phyloP scores from a whole-genome alignment of 2,113 vertebrate species.

The Chrysochloris asiatica region DNA sequence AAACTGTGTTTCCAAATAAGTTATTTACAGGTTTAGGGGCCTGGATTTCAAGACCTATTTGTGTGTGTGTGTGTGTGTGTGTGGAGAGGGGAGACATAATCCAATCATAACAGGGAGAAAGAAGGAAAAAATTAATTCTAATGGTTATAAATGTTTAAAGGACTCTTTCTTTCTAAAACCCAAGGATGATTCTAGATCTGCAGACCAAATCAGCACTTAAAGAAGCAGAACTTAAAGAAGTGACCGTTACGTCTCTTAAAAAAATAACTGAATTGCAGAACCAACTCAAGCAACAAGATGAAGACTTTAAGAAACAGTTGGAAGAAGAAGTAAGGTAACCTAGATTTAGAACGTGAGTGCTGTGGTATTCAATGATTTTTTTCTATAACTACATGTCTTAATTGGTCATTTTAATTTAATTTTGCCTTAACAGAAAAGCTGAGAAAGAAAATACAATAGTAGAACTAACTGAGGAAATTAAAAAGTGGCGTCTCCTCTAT shows the following conservation, averaged over 20 bases:
- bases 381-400: not conserved
- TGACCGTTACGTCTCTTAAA: slow-evolving; percentile 75
- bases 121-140: not conserved
- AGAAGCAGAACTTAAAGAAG: slow-evolving; percentile 85
- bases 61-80: too few species aligned
- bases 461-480: slow-evolving; percentile 77
- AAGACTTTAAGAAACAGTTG: slow-evolving; percentile 81
- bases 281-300: slow-evolving; percentile 85
- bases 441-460: slow-evolving; percentile 76
- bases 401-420: slow-evolving; percentile 21
- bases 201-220: slow-evolving; percentile 87
- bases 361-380: not conserved
- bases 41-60: not conserved
- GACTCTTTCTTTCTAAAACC: slow-evolving; percentile 49
- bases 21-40: not conserved
- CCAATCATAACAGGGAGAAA: not conserved
- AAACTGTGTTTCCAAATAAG: not conserved
- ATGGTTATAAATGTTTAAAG: slow-evolving; percentile 27
- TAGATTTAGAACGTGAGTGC: not conserved
- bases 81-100: not conserved
- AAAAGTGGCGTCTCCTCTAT: slow-evolving; percentile 90
- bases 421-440: slow-evolving; percentile 74
- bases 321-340: slow-evolving; percentile 84
- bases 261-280: slow-evolving; percentile 82
- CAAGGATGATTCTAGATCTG: slow-evolving; percentile 89